Evolutionary conservation across 2,888 invertebrate genomes (phyloP), one percentile per base, ranked within the genome.

Genomic region (Leptothorax acervorum): DNA sequence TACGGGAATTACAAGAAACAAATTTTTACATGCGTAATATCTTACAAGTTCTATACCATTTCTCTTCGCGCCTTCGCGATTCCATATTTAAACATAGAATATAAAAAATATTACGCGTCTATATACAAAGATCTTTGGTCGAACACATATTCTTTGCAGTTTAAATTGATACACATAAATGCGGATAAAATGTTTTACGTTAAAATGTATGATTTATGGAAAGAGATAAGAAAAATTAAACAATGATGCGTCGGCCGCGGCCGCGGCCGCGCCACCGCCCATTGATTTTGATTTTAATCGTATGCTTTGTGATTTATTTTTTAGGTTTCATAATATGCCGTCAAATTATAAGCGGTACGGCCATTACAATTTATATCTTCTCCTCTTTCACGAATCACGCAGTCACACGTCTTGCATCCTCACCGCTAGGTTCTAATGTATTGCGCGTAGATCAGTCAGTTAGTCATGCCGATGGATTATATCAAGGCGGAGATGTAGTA

Each of bases 331-430:
- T 94, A 94, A 93, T 94, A 93, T 94, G 93, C 93, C 94, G 93
- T 94, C 94, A 91, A 94, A 93, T 94, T 94, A 94, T 93, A 94
- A 94, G 94, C 94, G 94, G 94, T 94, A 94, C 94, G 94, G 93
- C 91, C 89, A 93, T 85, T 93, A 92, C 90, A 92, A 93, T 79
- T 93, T 93, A 90, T 93, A 92, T 88, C 91, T 92, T 92, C 84
- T 92, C 90, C 88, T 89, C 81, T 81, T 75, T 92, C 91, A 92
- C 90, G 86, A 89, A 86, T 90, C 90, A 91, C 88, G 85, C 88
- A 90, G 82, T 89, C 90, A 90, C 85, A 75, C 66, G 68, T 85
- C 85, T 87, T 87, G 89, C 90, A 90, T 90, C 84, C 66, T 90
- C 91, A 92, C 89, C 73, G 89, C 89, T 92, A 93, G 91, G 90